A percentile compares a stretch with the other conserved stretches of the same genome.
These are phyloP conservation scores for Ellobium chinense DNA, from an alignment of 2,888 invertebrate species.

Conservation along the genomic window DNA sequence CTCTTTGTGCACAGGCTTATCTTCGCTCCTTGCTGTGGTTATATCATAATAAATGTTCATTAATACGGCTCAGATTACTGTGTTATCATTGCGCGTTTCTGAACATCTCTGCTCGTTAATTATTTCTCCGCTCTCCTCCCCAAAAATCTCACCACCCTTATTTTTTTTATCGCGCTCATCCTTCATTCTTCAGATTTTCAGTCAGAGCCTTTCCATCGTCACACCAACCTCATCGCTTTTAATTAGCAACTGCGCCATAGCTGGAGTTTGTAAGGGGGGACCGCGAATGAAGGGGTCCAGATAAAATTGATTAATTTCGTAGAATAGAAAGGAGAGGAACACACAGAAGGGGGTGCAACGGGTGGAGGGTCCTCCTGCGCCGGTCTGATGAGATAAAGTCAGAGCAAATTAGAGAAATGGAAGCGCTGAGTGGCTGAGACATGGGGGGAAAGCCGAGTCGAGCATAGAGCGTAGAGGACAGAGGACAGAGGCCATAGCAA, in stretches of 20 bases:
- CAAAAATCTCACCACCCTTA: no score
- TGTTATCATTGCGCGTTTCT: no score
- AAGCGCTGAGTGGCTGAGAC: neutral
- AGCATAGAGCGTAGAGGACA: neutral
- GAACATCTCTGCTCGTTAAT: no score
- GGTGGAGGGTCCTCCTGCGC: slow-evolving; percentile 11
- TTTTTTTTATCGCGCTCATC: no score
- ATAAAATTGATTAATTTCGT: slow-evolving; percentile 20
- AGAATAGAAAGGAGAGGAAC: neutral
- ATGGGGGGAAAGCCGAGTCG: neutral
- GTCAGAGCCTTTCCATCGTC: slow-evolving; percentile 2
- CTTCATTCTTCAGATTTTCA: no score
- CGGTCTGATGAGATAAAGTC: slow-evolving; percentile 9
- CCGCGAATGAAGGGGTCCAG: neutral
- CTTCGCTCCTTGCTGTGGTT: no score
- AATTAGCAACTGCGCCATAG: slow-evolving; percentile 1
- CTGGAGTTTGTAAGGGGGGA: neutral
- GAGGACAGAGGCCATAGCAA: neutral
- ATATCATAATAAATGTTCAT: no score
- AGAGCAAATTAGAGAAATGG: slow-evolving; percentile 8
- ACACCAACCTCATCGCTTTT: slow-evolving; percentile 1
- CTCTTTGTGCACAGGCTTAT: no score
- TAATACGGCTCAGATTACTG: no score
- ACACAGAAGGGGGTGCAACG: neutral
- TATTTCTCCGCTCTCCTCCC: no score